These are phyloP conservation scores for Myotis vivesi DNA, from an alignment of 2,797 vertebrate genomes.

Conservation along the genomic window DNA sequence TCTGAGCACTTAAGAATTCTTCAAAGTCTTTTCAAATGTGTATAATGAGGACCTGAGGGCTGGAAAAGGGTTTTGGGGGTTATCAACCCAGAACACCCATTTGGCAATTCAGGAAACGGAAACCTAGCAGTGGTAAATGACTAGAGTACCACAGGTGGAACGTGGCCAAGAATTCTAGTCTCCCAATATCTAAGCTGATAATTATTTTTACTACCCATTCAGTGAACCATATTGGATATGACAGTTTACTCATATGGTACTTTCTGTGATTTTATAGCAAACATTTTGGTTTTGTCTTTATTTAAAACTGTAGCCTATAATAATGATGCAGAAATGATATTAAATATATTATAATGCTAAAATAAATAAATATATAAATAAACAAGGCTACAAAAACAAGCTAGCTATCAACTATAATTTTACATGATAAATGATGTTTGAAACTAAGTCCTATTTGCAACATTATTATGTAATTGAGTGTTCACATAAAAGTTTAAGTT, in stretches of 20 bases:
- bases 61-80: background rate
- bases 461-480: background rate
- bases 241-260: background rate
- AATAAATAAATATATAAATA: background rate
- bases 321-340: background rate
- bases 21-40: slow-evolving; percentile 50
- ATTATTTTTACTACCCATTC: slow-evolving; percentile 3
- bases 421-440: background rate
- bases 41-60: background rate
- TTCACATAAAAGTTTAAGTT: slow-evolving; percentile 22
- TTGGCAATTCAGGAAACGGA: slow-evolving; percentile 6
- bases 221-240: background rate
- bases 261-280: slow-evolving; percentile 5
- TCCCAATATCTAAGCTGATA: background rate
- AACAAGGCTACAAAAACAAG: slow-evolving; percentile 43
- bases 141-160: background rate
- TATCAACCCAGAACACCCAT: background rate
- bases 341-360: slow-evolving; percentile 2
- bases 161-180: background rate
- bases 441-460: background rate
- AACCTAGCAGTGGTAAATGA: background rate
- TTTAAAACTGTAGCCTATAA: background rate
- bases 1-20: slow-evolving; percentile 18
- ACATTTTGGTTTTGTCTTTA: slow-evolving; percentile 50
- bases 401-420: background rate